Evolutionary conservation across 2,113 vertebrate species (phyloP).

Genomic region (Halichoerus grypus): DNA sequence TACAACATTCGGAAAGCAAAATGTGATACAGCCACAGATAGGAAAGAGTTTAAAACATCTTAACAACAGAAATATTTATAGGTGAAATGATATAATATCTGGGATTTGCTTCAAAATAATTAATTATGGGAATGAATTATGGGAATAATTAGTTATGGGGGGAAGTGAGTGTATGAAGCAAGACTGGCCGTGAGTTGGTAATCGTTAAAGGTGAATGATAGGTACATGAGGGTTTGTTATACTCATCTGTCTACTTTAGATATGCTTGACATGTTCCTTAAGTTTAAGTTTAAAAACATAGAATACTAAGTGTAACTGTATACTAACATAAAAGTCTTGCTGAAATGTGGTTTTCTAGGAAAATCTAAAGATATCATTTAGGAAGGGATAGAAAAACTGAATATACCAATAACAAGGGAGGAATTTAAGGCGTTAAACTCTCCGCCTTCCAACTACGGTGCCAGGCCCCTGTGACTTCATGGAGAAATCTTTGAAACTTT

Average conservation of each 20-base stretch:
- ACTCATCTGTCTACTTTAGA: constrained; percentile 4
- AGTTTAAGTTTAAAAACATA: constrained; percentile 35
- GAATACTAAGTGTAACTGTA: constrained; percentile 38
- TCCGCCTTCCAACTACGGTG: neutral
- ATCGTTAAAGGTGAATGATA: constrained; percentile 28
- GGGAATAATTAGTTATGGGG: constrained; percentile 43
- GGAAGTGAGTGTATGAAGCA: constrained; percentile 39
- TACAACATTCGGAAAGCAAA: constrained; percentile 65
- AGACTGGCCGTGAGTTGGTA: constrained; percentile 41
- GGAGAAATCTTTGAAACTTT: constrained; percentile 42
- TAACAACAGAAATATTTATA: constrained; percentile 72
- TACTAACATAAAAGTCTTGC: constrained; percentile 54
- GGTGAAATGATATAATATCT: constrained; percentile 59
- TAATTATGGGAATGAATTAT: neutral
- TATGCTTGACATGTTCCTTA: constrained; percentile 43
- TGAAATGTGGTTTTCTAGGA: constrained; percentile 38
- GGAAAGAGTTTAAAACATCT: constrained; percentile 63
- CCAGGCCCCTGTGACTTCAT: neutral
- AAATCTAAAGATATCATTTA: constrained; percentile 26
- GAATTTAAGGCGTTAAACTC: constrained; percentile 36
- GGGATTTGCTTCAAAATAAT: constrained; percentile 71
- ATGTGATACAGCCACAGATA: constrained; percentile 59
- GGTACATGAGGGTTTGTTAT: neutral
- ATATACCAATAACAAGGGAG: neutral
- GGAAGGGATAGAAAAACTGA: constrained; percentile 26